Base-by-base conservation (phyloP, 2,113 vertebrate genomes). In the Ptychochromis oligacanthus region DNA sequence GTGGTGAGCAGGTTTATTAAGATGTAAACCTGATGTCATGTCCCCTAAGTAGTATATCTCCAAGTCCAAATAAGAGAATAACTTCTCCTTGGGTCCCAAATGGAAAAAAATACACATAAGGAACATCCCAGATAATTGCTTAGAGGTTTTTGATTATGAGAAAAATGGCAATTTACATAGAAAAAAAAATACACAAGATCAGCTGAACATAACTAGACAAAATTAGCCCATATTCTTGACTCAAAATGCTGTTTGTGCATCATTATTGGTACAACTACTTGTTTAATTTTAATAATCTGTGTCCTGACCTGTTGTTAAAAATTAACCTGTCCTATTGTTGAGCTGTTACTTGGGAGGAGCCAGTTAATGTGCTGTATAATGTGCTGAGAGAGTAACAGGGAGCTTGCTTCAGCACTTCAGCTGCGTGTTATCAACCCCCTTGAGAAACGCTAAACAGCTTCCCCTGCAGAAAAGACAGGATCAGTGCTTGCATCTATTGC, bases 331-430 rank as follows among this genome's bases (percentile, higher is more conserved):
- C 34, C 49, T 77, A 4, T 54, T 60, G 56, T 70, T n/a, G 74
- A 77, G 49, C 34, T 76, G 43, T 79, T 70, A 14, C 22, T 36
- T 31, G 46, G 74, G 36, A 81, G 62, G 64, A 77, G 78, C 22
- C 46, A 57, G 38, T 80, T 64, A 75, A 72, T 70, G 60, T 65
- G 78, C 58, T 77, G 61, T 81, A 13, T 58, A 65, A 62, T 64
- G 38, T 36, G 40, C 54, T 55, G 56, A 64, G 82, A 77, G 80
- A 74, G 36, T 55, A 84, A 84, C 80, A 12, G 54, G 31, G 67
- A 56, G 82, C 81, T 91, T 70, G 65, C 83, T 88, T 92, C 90
- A 92, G 92, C 85, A 88, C 83, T 84, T 88, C 54, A 17, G 87
- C 72, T 52, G 77, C 1, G 2, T 77, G 57, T 89, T 86, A 77